Percentiles rank a stretch among this genome's conserved stretches.
phyloP scores from a whole-genome alignment of 2,888 invertebrate species.

The Apamea monoglypha region DNA sequence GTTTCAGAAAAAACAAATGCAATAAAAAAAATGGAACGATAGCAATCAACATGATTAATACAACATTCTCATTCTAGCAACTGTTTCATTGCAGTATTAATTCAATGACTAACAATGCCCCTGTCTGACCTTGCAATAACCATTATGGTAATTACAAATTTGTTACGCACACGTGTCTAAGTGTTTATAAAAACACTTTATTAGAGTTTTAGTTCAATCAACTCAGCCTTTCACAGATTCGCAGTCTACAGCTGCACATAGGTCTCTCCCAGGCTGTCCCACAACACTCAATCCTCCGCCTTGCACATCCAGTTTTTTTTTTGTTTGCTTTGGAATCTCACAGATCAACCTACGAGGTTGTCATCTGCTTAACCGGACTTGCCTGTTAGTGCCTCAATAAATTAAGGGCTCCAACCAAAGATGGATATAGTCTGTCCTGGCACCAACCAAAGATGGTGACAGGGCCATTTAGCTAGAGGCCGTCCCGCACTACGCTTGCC shows the following conservation, averaged over 20 bases:
- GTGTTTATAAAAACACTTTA: background rate
- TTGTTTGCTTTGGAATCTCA: too few relatives aligned
- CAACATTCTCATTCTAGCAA: background rate
- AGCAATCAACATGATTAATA: background rate
- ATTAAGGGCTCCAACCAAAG: too few relatives aligned
- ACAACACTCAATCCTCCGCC: background rate
- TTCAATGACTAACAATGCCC: conserved; percentile 19
- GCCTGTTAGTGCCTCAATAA: too few relatives aligned
- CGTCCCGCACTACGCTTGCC: background rate
- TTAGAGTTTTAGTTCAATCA: background rate
- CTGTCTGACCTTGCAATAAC: conserved; percentile 30
- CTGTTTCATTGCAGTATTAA: conserved; percentile 4
- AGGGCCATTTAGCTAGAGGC: background rate
- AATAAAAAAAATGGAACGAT: background rate
- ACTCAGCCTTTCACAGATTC: background rate
- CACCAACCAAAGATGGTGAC: background rate
- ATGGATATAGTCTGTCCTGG: too few relatives aligned
- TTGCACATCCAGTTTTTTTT: too few relatives aligned
- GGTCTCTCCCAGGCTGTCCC: background rate
- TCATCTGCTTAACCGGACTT: too few relatives aligned
- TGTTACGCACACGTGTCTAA: background rate
- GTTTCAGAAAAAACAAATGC: background rate
- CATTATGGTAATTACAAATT: conserved; percentile 9
- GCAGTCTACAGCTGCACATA: background rate
- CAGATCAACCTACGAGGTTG: too few relatives aligned